Evolutionary conservation across 2,888 invertebrate genomes (phyloP).

Genomic region (Volucella bombylans): DNA sequence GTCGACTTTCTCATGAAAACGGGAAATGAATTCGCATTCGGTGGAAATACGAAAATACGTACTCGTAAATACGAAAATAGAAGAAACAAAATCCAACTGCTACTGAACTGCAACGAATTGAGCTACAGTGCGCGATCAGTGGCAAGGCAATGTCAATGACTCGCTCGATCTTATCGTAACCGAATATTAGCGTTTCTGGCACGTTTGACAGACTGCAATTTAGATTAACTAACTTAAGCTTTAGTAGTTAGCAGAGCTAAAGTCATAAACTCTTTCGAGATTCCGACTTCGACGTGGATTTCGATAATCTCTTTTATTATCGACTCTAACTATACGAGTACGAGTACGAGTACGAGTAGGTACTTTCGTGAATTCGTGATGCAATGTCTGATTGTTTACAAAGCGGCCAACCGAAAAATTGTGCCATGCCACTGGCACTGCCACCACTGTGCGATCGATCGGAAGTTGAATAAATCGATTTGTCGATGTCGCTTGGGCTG

Average conservation of each 20-base stretch:
- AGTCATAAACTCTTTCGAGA: constrained; percentile 59
- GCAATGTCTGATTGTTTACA: constrained; percentile 46
- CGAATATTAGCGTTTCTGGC: constrained; percentile 54
- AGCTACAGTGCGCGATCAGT: background rate
- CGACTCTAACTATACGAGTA: constrained; percentile 19
- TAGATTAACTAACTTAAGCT: constrained; percentile 45
- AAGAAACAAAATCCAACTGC: constrained; percentile 25
- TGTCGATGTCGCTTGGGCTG: constrained; percentile 9
- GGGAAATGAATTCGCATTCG: constrained; percentile 65
- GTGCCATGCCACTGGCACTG: background rate
- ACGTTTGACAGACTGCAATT: constrained; percentile 46
- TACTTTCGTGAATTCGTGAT: constrained; percentile 44
- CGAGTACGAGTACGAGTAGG: constrained; percentile 21
- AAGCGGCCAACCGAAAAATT: constrained; percentile 1
- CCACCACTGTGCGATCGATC: constrained; percentile 15
- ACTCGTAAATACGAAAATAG: constrained; percentile 10
- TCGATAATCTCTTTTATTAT: constrained; percentile 47
- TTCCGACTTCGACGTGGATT: background rate
- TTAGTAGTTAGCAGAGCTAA: constrained; percentile 30
- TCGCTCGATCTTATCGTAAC: constrained; percentile 22
- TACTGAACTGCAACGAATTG: constrained; percentile 1
- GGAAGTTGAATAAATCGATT: constrained; percentile 59
- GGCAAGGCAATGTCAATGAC: constrained; percentile 67
- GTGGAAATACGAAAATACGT: background rate
- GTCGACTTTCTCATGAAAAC: constrained; percentile 58